Evolutionary conservation across 2,888 invertebrate genomes (phyloP).

Genomic region (Aporophyla nigra): DNA sequence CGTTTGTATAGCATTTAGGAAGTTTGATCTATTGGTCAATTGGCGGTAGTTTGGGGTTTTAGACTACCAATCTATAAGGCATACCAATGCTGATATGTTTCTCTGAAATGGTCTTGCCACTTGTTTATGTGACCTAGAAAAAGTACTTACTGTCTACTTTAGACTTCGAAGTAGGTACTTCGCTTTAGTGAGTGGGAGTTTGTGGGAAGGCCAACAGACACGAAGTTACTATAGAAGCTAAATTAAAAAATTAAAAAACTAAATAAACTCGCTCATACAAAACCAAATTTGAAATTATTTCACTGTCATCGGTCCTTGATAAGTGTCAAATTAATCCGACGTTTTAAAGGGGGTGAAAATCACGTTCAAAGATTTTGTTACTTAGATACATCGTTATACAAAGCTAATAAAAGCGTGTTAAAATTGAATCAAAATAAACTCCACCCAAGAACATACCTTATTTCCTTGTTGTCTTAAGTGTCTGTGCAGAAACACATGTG

Average conservation of each 20-base stretch:
- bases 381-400: no score
- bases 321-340: no score
- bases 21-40: constrained; percentile 13
- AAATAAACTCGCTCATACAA: no score
- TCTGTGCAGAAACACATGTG: neutral
- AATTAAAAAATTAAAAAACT: neutral
- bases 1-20: neutral
- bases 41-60: neutral
- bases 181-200: constrained; percentile 25
- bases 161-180: neutral
- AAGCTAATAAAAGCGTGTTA: no score
- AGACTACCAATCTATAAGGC: neutral
- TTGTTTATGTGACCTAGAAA: constrained; percentile 17
- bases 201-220: constrained; percentile 22
- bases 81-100: neutral
- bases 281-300: no score
- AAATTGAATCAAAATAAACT: no score
- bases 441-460: neutral
- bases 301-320: no score
- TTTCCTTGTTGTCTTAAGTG: neutral
- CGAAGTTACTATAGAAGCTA: constrained; percentile 28
- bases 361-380: no score
- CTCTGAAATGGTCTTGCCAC: neutral
- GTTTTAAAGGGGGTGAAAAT: no score
- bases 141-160: constrained; percentile 1